phyloP scores from a whole-genome alignment of 2,797 vertebrate genomes.

The Characodon lateralis region DNA sequence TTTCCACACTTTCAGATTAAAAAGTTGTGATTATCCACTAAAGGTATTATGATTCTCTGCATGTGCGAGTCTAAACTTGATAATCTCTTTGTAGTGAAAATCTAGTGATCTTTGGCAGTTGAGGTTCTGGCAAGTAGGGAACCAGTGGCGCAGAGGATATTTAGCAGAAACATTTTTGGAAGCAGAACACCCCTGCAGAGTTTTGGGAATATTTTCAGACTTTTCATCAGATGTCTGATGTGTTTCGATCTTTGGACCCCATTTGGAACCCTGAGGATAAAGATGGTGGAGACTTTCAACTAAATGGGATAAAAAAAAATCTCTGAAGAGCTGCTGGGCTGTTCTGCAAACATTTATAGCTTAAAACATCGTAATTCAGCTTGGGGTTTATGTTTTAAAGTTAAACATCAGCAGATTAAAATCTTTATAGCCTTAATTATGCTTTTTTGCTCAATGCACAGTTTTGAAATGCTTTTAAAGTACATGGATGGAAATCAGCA shows the following conservation, averaged over 20 bases:
- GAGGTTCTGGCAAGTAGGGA: neutral
- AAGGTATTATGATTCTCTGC: neutral
- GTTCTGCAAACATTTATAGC: neutral
- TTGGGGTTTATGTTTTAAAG: neutral
- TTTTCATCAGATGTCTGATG: constrained; percentile 16
- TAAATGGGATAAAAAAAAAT: neutral
- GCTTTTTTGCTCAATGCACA: neutral
- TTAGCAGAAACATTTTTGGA: constrained; percentile 10
- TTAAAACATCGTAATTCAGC: neutral
- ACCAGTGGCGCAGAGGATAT: neutral
- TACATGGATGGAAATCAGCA: neutral
- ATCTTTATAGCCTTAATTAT: too few relatives aligned
- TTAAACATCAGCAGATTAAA: neutral
- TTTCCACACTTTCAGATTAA: too few relatives aligned
- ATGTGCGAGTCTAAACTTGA: neutral
- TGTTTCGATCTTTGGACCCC: neutral
- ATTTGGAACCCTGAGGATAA: constrained; percentile 2
- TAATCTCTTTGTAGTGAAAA: neutral
- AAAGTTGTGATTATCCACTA: neutral
- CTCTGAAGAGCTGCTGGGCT: neutral
- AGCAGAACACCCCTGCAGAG: constrained; percentile 8
- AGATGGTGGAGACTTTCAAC: neutral
- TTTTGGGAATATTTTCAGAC: constrained; percentile 26
- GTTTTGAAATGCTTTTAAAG: neutral
- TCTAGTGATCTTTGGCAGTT: neutral